A percentile compares a stretch with the other conserved stretches of the same genome.
Conservation (phyloP, 2,797 vertebrate species). For the Aldrovandia affinis region DNA sequence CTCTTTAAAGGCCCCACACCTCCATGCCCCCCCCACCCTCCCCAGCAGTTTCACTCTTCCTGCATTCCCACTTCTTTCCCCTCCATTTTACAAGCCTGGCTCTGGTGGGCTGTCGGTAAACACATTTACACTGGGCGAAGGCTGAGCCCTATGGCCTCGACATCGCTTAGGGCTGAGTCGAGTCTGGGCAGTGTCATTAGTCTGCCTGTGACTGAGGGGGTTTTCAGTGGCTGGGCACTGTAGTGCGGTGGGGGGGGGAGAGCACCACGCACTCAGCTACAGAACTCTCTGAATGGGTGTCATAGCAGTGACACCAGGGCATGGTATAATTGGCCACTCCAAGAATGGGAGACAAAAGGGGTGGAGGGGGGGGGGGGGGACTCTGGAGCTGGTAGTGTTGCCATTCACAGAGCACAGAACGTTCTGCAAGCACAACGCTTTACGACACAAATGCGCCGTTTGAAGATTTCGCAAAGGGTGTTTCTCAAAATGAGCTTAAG, state of each 20-base stretch:
- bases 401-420: neutral
- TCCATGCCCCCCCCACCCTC: neutral
- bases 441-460: neutral
- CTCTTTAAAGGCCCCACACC: neutral
- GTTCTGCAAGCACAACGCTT: neutral
- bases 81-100: neutral
- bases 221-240: neutral
- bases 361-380: neutral
- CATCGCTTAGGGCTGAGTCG: neutral
- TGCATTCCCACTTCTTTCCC: no score
- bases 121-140: neutral
- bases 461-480: neutral
- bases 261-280: neutral
- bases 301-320: neutral
- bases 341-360: neutral
- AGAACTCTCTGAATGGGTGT: neutral
- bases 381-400: neutral
- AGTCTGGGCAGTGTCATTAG: neutral
- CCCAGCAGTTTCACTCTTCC: neutral
- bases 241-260: neutral
- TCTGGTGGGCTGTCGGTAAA: neutral
- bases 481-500: neutral
- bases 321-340: neutral
- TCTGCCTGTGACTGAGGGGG: neutral
- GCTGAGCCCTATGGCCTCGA: neutral